Evolutionary conservation across 2,797 vertebrate species (phyloP).

Genomic region (Lacerta bilineata): DNA sequence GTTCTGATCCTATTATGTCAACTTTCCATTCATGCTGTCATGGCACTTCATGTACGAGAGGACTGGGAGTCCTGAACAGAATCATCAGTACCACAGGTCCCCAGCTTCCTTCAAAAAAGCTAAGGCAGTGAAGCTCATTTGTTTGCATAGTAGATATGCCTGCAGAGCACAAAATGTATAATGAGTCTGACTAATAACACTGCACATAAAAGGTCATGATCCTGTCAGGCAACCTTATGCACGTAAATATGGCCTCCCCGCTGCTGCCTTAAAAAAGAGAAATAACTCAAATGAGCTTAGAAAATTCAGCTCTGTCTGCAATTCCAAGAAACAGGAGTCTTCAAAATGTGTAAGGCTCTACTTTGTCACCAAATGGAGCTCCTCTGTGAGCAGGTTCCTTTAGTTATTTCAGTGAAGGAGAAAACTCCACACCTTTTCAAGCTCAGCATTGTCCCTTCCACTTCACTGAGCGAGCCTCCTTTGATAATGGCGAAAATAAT

Average conservation of each 20-base stretch:
- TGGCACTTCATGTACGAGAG: not conserved
- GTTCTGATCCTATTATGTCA: not conserved
- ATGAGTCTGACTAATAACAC: not conserved
- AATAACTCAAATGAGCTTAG: not conserved
- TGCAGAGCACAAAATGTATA: not conserved
- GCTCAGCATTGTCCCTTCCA: not conserved
- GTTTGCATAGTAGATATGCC: not conserved
- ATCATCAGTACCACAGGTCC: too few relatives aligned
- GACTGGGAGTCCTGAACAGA: not conserved
- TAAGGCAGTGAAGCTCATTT: not conserved
- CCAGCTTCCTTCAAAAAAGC: not conserved
- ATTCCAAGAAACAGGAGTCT: not conserved
- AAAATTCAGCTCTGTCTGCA: not conserved
- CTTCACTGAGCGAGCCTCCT: not conserved
- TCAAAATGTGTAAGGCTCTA: not conserved
- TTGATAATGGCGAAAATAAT: not conserved
- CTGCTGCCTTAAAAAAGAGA: not conserved
- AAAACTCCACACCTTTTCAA: not conserved
- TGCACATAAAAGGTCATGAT: not conserved
- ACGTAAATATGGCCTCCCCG: not conserved
- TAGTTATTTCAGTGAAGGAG: not conserved
- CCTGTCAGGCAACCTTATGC: not conserved
- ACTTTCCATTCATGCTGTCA: not conserved
- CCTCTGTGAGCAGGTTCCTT: not conserved
- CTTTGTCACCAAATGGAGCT: not conserved